Base-by-base conservation (phyloP, 2,113 vertebrate genomes). In the Gambusia holbrooki region DNA sequence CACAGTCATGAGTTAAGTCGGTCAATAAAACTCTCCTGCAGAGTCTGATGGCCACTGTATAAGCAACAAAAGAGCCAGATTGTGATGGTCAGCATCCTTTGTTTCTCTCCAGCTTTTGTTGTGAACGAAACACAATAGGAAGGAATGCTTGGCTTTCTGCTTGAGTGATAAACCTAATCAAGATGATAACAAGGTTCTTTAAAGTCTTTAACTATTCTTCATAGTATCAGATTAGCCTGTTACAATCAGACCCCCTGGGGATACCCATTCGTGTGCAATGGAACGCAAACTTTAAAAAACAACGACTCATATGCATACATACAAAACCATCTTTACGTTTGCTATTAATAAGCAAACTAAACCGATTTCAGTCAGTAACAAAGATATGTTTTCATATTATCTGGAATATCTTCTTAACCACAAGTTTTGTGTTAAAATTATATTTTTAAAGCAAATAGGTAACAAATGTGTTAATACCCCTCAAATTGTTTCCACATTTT, bases 181-280 rank as follows among this genome's bases (percentile, higher is more conserved):
- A 82, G 90, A 82, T 82, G 85, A 93, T 92, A 93, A 94, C 92
- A 93, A 93, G 90, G 92, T 77, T 78, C 74, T 92, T 89, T 87
- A 89, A 89, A 87, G 86, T 84, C 84, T 88, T 93, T 92, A 93
- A 93, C 86, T 88, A 90, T 91, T 91, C 89, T 81, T 77, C 85
- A 42, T 80, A 88, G 88, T 81, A 77, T 89, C 82, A 90, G 93
- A 93, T 94, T 93, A 94, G 88, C 79, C 67, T 77, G 90, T 88
- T 88, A 87, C 87, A 77, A 88, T 86, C 88, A 45, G 74, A 71
- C 73, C 87, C 81, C 86, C 69, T 37, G 84, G 75, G 81, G 84
- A 54, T 3, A 6, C 28, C 82, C 37, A 93, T 94, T 93, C 90
- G 88, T 78, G 90, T 90, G 91, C 79, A 90, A 88, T 61, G 79